Conservation (phyloP, 1,140 invertebrate genomes). For the Nasonia longicornis region DNA sequence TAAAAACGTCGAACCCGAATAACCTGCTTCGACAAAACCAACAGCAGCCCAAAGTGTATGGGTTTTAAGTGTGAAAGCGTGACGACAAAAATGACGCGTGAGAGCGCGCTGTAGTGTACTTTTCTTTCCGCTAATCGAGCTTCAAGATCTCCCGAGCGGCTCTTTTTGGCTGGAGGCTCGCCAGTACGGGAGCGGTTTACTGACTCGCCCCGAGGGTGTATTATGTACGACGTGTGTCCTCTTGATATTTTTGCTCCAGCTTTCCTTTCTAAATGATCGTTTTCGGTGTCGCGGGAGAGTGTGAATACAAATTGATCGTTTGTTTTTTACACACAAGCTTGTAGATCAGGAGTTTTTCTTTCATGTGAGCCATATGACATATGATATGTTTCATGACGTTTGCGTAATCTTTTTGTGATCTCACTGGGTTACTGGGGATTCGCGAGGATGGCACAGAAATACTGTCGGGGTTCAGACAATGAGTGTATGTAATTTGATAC, state of each 20-base stretch:
- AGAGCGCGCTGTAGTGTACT: not conserved
- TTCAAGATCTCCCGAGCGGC: not conserved
- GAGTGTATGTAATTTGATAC: not conserved
- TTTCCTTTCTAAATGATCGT: not conserved
- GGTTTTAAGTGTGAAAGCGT: slow-evolving; percentile 4
- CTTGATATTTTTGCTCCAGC: not conserved
- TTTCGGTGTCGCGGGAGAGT: not conserved
- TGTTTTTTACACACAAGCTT: not conserved
- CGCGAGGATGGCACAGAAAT: not conserved
- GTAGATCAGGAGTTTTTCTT: too few relatives aligned
- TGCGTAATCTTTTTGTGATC: not conserved
- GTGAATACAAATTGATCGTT: slow-evolving; percentile 3
- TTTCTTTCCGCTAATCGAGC: not conserved
- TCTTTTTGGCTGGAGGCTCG: not conserved
- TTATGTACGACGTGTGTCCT: not conserved
- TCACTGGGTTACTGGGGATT: not conserved
- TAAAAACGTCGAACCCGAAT: not conserved
- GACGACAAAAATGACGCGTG: not conserved
- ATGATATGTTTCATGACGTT: not conserved
- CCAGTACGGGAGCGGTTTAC: not conserved
- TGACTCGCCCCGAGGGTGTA: not conserved
- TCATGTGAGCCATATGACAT: not conserved
- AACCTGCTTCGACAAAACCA: not conserved
- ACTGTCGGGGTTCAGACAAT: not conserved
- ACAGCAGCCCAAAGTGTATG: not conserved